These are phyloP conservation scores for Rhabdophis nuchalis DNA, from an alignment of 2,797 vertebrate genomes.

Conservation along the genomic window DNA sequence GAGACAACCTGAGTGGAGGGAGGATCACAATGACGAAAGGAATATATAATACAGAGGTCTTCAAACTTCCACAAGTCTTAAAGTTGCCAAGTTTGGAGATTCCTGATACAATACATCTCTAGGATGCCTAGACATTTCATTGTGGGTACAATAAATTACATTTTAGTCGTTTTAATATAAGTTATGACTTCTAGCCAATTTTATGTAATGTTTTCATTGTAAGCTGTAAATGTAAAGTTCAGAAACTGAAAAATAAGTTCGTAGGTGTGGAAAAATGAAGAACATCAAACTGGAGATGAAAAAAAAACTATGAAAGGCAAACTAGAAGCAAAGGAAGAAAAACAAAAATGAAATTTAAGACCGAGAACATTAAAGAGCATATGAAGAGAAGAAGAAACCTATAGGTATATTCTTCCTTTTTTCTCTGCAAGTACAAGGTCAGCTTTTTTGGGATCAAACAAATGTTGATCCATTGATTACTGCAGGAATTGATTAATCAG, in stretches of 20 bases:
- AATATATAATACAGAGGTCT: background rate
- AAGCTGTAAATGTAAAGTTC: background rate
- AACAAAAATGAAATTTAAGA: background rate
- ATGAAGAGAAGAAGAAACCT: background rate
- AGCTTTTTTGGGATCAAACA: background rate
- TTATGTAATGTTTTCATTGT: background rate
- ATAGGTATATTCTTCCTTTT: background rate
- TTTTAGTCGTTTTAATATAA: background rate
- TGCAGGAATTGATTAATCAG: background rate
- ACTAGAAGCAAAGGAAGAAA: background rate
- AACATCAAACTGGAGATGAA: background rate
- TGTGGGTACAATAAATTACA: background rate
- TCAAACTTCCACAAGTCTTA: too few species aligned
- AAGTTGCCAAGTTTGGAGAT: too few species aligned
- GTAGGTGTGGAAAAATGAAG: background rate
- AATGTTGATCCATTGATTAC: background rate
- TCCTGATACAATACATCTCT: background rate
- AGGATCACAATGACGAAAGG: background rate
- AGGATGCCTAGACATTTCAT: background rate
- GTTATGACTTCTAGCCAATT: background rate
- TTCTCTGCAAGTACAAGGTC: background rate
- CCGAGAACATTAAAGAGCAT: background rate
- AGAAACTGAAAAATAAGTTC: background rate
- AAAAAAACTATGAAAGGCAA: background rate
- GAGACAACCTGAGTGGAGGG: background rate